Base-by-base conservation (phyloP, 2,888 invertebrate species). In the Prenolepis imparis region DNA sequence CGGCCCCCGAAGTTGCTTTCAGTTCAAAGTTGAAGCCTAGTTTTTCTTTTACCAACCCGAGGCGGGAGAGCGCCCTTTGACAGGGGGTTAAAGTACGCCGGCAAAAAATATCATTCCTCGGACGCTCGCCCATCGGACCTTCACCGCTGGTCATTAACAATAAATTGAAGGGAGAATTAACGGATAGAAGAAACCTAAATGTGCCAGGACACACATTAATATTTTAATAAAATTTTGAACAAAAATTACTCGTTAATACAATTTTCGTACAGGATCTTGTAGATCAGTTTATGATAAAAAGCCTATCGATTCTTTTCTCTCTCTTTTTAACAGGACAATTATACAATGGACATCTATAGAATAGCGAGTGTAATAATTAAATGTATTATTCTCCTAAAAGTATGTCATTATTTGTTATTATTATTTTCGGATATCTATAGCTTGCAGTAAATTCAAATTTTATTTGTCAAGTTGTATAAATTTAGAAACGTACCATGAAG, bases 1-100 rank as follows among this genome's bases (percentile, higher is more conserved):
- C 78, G 78, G 3, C 28, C 28, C 70, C 44, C 59, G 44, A 52
- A 78, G 78, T 70, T 78, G 59, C 72, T 59, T 3, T 41, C 32
- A 78, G 78, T 78, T 78, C 59, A 78, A 70, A 78, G 78, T 78
- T 70, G 78, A 72, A 70, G 59, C 78, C 72, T 59, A 70, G 70
- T 78, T 78, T 78, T 78, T 78, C 78, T 70, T 78, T 57, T 72
- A 72, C 18, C 59, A 70, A 78, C 32, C 78, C n/a, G 48, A 52
- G 24, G 32, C 78, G 70, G 57, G 57, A 12, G 70, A 44, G 44
- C 59, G 44, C 59, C 72, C 78, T 78, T 70, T 70, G 78, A 70
- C 70, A 41, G 41, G 18, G 15, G 57, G 41, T 68, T 66, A 66
- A 66, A 75, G 52, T 70, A 70, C 41, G 68, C 15, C 28, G 28